Conservation (phyloP, 92 coral and sea anemone species). For the Bergia puertoricense region DNA sequence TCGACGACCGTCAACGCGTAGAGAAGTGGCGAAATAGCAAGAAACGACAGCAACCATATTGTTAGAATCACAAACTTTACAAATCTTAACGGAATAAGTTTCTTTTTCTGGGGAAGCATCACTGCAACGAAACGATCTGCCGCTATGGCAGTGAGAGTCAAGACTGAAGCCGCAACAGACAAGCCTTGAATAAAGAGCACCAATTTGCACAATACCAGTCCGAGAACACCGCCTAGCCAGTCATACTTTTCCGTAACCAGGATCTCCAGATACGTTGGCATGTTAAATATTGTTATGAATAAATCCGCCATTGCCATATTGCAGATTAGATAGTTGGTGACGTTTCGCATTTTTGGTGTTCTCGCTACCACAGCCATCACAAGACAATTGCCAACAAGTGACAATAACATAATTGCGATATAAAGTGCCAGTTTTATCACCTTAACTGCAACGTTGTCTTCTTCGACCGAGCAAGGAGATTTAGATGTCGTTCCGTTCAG, state of each 20-base stretch:
- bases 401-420: slow-evolving; percentile 56
- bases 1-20: slow-evolving; percentile 65
- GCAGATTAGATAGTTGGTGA: slow-evolving; percentile 72
- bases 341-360: slow-evolving; percentile 64
- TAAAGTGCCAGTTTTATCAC: slow-evolving; percentile 53
- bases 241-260: slow-evolving; percentile 68
- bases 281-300: slow-evolving; percentile 72
- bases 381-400: slow-evolving; percentile 65
- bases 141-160: slow-evolving; percentile 66
- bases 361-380: slow-evolving; percentile 60
- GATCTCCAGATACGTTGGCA: slow-evolving; percentile 73
- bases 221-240: slow-evolving; percentile 73
- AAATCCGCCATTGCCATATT: slow-evolving; percentile 83
- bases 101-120: slow-evolving; percentile 60
- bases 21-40: slow-evolving; percentile 69
- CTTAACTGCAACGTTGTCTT: slow-evolving; percentile 51
- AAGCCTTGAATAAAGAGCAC: slow-evolving; percentile 75
- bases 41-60: slow-evolving; percentile 65
- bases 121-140: slow-evolving; percentile 71
- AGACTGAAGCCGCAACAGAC: slow-evolving; percentile 72
- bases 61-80: slow-evolving; percentile 59
- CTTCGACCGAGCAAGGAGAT: background rate
- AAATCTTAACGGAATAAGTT: slow-evolving; percentile 41
- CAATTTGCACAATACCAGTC: slow-evolving; percentile 67
- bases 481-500: background rate